These are phyloP conservation scores for Channa maculata DNA, from an alignment of 2,113 vertebrate species.

Conservation along the genomic window DNA sequence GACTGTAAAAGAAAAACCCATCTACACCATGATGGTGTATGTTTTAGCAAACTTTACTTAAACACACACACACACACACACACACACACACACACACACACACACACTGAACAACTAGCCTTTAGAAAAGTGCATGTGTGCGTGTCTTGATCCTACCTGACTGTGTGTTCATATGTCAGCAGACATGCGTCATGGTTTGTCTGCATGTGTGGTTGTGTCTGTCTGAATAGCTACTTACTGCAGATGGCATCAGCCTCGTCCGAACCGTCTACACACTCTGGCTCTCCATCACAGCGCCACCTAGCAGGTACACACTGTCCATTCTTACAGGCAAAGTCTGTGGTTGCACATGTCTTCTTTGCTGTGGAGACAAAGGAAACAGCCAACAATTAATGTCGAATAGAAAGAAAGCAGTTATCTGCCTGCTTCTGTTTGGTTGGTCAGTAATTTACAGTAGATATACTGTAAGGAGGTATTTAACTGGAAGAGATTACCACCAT, in stretches of 20 bases:
- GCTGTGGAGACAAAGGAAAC: constrained; percentile 79
- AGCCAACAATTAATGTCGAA: neutral
- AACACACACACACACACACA: neutral
- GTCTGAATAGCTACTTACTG: constrained; percentile 85
- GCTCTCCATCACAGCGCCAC: constrained; percentile 96
- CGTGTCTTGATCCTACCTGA: neutral
- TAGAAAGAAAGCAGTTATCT: neutral
- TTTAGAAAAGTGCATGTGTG: neutral
- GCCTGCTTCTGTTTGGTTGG: neutral
- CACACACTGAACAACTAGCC: neutral
- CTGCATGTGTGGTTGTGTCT: constrained; percentile 6
- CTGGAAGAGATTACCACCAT: too few relatives aligned
- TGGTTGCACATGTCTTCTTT: constrained; percentile 93
- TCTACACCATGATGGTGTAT: neutral
- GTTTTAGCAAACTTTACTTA: neutral
- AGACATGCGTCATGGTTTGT: neutral
- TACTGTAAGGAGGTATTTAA: too few relatives aligned
- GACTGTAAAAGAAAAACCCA: neutral
- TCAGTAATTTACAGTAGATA: neutral
- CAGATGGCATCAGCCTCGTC: constrained; percentile 93
- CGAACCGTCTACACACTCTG: constrained; percentile 92
- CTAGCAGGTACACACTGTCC: constrained; percentile 93
- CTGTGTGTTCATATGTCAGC: too few relatives aligned
- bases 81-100: neutral
- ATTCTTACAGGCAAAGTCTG: constrained; percentile 93